Base-by-base conservation (phyloP, 2,888 invertebrate genomes). In the Nemotelus nigrinus region DNA sequence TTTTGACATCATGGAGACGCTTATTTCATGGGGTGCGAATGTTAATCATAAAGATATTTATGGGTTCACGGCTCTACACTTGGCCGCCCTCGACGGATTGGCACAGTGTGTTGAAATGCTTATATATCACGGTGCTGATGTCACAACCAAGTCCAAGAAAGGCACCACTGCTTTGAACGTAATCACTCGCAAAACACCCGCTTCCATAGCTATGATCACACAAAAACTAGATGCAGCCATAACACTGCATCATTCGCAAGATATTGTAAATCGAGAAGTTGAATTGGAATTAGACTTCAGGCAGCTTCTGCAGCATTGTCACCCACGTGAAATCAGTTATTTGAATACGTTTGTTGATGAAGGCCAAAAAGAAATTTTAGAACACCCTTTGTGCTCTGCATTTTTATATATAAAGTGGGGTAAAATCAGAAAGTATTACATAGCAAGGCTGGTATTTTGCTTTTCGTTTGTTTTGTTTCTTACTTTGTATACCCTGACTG, bases 341-440 rank as follows among this genome's bases (percentile, higher is more conserved):
- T 88, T 96, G 79, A 95, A 95, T 82, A 95, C 94, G 0, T 94
- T 96, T 81, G 94, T 96, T 1, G 94, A 95, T 82, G 95, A 95
- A 86, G 95, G 96, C 0, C 96, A 96, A 84, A 96, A 96, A 83
- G 94, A 95, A 85, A 93, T 96, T 57, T 86, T 96, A 2, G 90
- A 95, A 75, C 96, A 96, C 88, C 96, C 96, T 0, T 87, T 96
- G 3, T 96, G 96, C 85, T 94, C 96, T 6, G 95, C 96, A 0
- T 96, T 96, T 84, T 88, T 96, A 0, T 92, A 95, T 84, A 91
- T 96, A 74, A 96, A 96, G 85, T 96, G 96, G 96, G 94, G 94
- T 83, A 95, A 96, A 86, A 95, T 96, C 81, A 90, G 95, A 47
- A 95, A 95, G 87, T 96, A 95, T 84, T 96, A 96, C 83, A 92